Percentiles rank a stretch among this genome's conserved stretches.
These are phyloP conservation scores for Trichonephila inaurata DNA, from an alignment of 1,140 invertebrate species.

Conservation along the genomic window DNA sequence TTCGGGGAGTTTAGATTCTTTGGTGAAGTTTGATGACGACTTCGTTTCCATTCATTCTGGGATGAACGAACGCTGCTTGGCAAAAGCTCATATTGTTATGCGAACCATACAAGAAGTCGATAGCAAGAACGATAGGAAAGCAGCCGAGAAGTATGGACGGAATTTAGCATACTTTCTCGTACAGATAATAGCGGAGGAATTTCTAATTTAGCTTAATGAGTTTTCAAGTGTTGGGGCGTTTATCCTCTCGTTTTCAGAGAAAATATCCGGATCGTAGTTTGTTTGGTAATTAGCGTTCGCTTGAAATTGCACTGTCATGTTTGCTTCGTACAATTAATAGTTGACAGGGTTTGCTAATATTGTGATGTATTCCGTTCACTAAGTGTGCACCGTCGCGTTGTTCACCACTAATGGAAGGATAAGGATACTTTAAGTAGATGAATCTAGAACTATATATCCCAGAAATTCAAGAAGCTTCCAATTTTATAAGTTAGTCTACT, in stretches of 20 bases:
- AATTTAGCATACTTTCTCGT: slow-evolving; percentile 22
- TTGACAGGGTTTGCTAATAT: background rate
- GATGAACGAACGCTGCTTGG: too few relatives aligned
- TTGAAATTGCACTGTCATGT: slow-evolving; percentile 29
- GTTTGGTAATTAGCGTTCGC: slow-evolving; percentile 28
- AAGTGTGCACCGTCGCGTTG: background rate
- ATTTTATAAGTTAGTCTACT: too few relatives aligned
- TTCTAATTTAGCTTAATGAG: slow-evolving; percentile 58
- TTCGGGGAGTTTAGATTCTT: slow-evolving; percentile 11
- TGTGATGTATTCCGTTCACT: background rate
- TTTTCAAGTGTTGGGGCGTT: slow-evolving; percentile 53
- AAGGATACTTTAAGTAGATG: background rate
- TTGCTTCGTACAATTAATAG: slow-evolving; percentile 6
- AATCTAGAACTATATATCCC: background rate
- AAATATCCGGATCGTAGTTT: slow-evolving; percentile 21
- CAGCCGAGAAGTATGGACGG: slow-evolving; percentile 16
- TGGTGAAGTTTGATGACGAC: background rate
- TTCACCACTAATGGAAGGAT: background rate
- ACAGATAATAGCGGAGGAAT: slow-evolving; percentile 39
- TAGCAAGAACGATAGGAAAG: background rate
- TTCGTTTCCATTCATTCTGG: background rate
- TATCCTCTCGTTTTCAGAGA: slow-evolving; percentile 22
- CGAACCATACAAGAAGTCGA: slow-evolving; percentile 1
- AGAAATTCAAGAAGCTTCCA: too few relatives aligned
- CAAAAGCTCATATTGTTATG: background rate